A percentile compares a stretch with the other conserved stretches of the same genome.
These are phyloP conservation scores for Pseudomugil tenellus DNA, from an alignment of 2,797 vertebrate species.

Conservation along the genomic window DNA sequence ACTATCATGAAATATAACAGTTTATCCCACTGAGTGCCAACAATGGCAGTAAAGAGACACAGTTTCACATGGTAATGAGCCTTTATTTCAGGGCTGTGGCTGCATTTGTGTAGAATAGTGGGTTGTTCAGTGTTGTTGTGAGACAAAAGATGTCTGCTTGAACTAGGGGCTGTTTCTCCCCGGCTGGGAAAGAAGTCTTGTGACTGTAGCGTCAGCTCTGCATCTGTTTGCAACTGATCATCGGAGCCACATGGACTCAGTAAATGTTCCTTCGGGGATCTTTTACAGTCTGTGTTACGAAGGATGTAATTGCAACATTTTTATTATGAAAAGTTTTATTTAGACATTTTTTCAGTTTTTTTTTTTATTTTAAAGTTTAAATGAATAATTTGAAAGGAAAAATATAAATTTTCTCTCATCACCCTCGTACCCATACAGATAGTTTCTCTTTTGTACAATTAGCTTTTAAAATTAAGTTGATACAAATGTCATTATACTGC, in stretches of 20 bases:
- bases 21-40: constrained; percentile 67
- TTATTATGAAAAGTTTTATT: constrained; percentile 1
- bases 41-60: constrained; percentile 75
- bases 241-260: constrained; percentile 75
- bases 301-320: constrained; percentile 12
- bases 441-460: neutral
- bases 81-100: constrained; percentile 72
- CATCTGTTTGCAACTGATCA: constrained; percentile 83
- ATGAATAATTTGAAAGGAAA: neutral
- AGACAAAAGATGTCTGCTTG: constrained; percentile 80
- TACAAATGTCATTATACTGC: constrained; percentile 1
- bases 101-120: constrained; percentile 71
- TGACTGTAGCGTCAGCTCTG: constrained; percentile 83
- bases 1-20: constrained; percentile 63
- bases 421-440: neutral
- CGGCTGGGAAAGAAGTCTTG: constrained; percentile 81
- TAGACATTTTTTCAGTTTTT: neutral
- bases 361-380: constrained; percentile 3
- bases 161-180: constrained; percentile 78
- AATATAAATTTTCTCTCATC: neutral
- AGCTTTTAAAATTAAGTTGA: constrained; percentile 6
- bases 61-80: constrained; percentile 75
- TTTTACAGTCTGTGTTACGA: constrained; percentile 52
- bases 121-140: constrained; percentile 74
- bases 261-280: constrained; percentile 63